phyloP scores from a whole-genome alignment of 2,888 invertebrate genomes.

The Euplexia lucipara region DNA sequence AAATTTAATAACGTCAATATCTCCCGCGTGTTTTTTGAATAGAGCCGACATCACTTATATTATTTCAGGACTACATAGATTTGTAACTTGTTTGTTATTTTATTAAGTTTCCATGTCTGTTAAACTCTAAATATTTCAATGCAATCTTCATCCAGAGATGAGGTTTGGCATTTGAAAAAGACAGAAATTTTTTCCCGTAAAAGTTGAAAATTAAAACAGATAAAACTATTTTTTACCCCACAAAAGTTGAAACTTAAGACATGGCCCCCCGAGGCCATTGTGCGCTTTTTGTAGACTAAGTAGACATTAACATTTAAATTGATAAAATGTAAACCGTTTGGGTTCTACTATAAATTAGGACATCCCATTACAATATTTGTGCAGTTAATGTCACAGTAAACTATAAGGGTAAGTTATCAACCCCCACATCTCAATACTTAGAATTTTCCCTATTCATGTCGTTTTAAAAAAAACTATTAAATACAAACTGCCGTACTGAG shows the following conservation, averaged over 20 bases:
- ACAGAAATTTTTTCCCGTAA: not conserved
- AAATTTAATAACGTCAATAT: no score
- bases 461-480: slow-evolving; percentile 54
- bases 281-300: not conserved
- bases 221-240: no score
- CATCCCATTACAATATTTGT: slow-evolving; percentile 28
- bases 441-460: slow-evolving; percentile 46
- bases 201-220: not conserved
- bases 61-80: no score
- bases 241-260: not conserved
- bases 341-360: slow-evolving; percentile 23
- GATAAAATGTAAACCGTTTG: not conserved
- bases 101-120: not conserved
- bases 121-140: not conserved
- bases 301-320: not conserved
- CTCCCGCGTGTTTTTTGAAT: no score
- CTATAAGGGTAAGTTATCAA: slow-evolving; percentile 40
- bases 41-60: no score
- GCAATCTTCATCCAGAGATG: not conserved
- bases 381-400: slow-evolving; percentile 39
- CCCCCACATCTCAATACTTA: slow-evolving; percentile 44
- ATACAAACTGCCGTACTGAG: slow-evolving; percentile 48
- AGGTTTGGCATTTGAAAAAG: not conserved
- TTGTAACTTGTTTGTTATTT: no score
- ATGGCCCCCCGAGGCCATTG: not conserved